Conservation (phyloP, 2,888 invertebrate genomes). For the Acanthacorydalis orientalis region DNA sequence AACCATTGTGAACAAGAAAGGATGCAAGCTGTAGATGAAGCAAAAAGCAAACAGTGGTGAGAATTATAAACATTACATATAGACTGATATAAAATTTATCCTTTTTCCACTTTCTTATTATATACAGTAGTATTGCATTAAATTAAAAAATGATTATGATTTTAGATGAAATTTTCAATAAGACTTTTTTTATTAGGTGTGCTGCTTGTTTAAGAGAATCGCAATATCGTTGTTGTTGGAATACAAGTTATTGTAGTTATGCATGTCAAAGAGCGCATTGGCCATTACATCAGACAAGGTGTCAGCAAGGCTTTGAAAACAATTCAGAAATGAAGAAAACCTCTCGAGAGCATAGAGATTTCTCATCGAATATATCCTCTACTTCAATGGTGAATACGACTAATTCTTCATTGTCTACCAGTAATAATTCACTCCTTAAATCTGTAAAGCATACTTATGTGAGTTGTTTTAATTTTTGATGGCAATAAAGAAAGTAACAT, state of each 20-base stretch:
- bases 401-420: not conserved
- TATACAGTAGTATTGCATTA: not conserved
- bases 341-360: not conserved
- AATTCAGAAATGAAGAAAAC: not conserved
- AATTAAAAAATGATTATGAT: not conserved
- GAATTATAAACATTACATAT: slow-evolving; percentile 1
- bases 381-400: not conserved
- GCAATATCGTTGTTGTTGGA: slow-evolving; percentile 91
- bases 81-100: not conserved
- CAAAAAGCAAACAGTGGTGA: slow-evolving; percentile 79
- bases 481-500: too few relatives aligned
- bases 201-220: slow-evolving; percentile 76
- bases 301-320: slow-evolving; percentile 26
- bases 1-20: slow-evolving; percentile 51
- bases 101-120: not conserved
- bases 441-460: not conserved
- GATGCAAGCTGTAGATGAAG: slow-evolving; percentile 51
- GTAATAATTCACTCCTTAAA: not conserved
- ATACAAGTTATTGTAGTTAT: slow-evolving; percentile 85
- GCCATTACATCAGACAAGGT: slow-evolving; percentile 52
- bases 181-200: slow-evolving; percentile 35
- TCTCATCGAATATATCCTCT: too few relatives aligned
- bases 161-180: not conserved
- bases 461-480: not conserved
- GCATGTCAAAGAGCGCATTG: slow-evolving; percentile 79